Evolutionary conservation across 1,140 invertebrate species (phyloP), one percentile per base, ranked within the genome.

Genomic region (Lepidotrigona ventralis): DNA sequence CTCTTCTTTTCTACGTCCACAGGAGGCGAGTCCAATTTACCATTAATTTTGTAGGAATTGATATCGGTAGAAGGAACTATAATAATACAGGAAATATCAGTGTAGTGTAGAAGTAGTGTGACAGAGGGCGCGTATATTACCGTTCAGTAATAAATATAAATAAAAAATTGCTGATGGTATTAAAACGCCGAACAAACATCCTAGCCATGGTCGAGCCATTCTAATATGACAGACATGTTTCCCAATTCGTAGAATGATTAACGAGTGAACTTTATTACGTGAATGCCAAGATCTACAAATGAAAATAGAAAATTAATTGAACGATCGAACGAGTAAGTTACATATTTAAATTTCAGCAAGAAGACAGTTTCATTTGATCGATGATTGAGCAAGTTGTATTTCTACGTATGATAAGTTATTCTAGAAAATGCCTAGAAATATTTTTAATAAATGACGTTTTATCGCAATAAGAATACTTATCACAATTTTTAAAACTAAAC

Each of bases 131-230:
- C 26, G 19, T 14, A 8, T n/a, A 73, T 91, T 91, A 94, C 93
- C 92, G 77, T 93, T 93, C 69, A 93, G 79, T 39, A 91, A 89
- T 53, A 92, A 85, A 86, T 92, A 94, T 54, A 93, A 70, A 51
- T 92, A 94, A 83, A 93, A 91, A 15, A 92, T 72, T 51, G 90
- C 83, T 19, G 90, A 91, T 68, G 90, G 81, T 56, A 93, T 74
- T 56, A 93, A 73, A 51, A 93, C 73, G 46, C 85, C 83, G 70
- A 91, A 85, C 53, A 94, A 81, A 86, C 91, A 93, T 88, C 91
- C 90, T 92, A 93, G 73, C 91, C 92, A 93, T 89, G 90, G 86
- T 91, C 92, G 91, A 91, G 90, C 90, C 93, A 93, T 91, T 90
- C 87, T 84, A 86, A 86, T 88, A 81, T 91, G 85, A 70, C 86